These are phyloP conservation scores for Taurulus bubalis DNA, from an alignment of 2,113 vertebrate species.

Conservation along the genomic window DNA sequence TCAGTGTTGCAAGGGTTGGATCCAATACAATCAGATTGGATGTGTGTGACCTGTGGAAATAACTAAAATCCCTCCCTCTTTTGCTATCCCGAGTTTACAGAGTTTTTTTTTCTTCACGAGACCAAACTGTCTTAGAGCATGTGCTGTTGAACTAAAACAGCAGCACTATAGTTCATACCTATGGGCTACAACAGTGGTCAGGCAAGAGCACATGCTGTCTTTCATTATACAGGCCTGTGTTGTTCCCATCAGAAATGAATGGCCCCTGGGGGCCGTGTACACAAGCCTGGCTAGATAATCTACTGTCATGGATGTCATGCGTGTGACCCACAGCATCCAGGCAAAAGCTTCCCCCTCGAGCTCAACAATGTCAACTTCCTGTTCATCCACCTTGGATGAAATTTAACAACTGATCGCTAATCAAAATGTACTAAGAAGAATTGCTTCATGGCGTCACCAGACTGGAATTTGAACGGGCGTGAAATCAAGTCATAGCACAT, in stretches of 20 bases:
- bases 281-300: conserved; percentile 49
- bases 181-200: conserved; percentile 42
- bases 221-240: conserved; percentile 55
- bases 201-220: conserved; percentile 61
- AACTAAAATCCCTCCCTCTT: not conserved
- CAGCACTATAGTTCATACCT: conserved; percentile 28
- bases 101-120: conserved; percentile 26
- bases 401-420: conserved; percentile 32
- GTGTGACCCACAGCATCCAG: conserved; percentile 48
- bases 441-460: conserved; percentile 11
- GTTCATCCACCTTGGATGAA: conserved; percentile 23
- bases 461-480: conserved; percentile 55
- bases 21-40: not conserved
- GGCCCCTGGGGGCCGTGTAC: conserved; percentile 9
- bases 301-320: conserved; percentile 64
- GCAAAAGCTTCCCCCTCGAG: conserved; percentile 7
- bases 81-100: not conserved
- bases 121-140: conserved; percentile 20
- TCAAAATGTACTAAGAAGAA: conserved; percentile 21
- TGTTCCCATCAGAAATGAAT: conserved; percentile 50
- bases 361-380: conserved; percentile 13
- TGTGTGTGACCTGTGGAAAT: not conserved
- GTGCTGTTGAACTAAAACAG: conserved; percentile 21
- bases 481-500: conserved; percentile 56
- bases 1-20: not conserved